phyloP scores from a whole-genome alignment of 2,113 vertebrate species.

The Oncorhynchus masou region DNA sequence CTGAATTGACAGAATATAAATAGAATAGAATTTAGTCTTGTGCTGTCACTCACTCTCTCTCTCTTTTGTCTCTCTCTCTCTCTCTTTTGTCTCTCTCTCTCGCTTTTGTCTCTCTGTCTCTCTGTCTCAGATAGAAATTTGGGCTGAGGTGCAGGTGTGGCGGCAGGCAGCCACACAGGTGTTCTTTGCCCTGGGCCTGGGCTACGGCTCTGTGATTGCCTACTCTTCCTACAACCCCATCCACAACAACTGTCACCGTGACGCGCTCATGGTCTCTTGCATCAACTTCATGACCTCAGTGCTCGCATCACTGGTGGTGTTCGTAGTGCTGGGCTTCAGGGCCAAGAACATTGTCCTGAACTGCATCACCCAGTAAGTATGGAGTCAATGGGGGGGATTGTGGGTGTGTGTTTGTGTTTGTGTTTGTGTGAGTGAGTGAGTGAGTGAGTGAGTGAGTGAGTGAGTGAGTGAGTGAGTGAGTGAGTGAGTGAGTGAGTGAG shows the following conservation, averaged over 20 bases:
- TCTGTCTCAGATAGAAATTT: slow-evolving; percentile 85
- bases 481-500: neutral
- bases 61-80: too few relatives aligned
- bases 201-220: slow-evolving; percentile 94
- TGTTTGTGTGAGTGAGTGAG: too few relatives aligned
- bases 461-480: too few relatives aligned
- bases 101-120: neutral
- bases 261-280: slow-evolving; percentile 88
- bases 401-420: neutral
- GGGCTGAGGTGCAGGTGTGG: slow-evolving; percentile 93
- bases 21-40: neutral
- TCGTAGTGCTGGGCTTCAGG: slow-evolving; percentile 94
- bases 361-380: slow-evolving; percentile 85
- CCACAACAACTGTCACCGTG: slow-evolving; percentile 97
- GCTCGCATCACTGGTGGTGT: slow-evolving; percentile 93
- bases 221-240: slow-evolving; percentile 98
- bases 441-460: too few relatives aligned
- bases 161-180: slow-evolving; percentile 95
- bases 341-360: slow-evolving; percentile 91
- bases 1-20: neutral
- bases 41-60: too few relatives aligned
- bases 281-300: slow-evolving; percentile 98
- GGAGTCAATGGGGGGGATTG: too few relatives aligned
- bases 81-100: too few relatives aligned
- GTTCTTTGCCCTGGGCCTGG: slow-evolving; percentile 96